Conservation (phyloP, 2,113 vertebrate genomes). For the Atractosteus spatula region DNA sequence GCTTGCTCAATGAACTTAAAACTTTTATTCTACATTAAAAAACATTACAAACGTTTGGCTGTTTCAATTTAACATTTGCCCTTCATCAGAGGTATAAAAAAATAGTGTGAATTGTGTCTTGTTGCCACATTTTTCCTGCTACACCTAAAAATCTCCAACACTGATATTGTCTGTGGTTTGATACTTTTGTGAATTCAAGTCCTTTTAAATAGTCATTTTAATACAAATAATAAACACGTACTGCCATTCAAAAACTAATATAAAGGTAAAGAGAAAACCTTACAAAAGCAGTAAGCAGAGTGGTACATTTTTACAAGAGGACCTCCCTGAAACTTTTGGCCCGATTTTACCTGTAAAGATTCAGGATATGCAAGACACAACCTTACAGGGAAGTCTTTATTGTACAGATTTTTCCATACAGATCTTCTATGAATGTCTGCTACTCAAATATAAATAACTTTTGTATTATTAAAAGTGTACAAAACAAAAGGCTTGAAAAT, state of each 20-base stretch:
- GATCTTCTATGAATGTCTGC: constrained; percentile 30
- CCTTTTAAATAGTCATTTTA: constrained; percentile 32
- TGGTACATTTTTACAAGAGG: constrained; percentile 44
- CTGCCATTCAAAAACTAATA: constrained; percentile 34
- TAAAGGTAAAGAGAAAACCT: constrained; percentile 52
- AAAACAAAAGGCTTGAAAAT: constrained; percentile 25
- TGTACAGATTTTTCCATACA: constrained; percentile 9
- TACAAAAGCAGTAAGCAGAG: constrained; percentile 40
- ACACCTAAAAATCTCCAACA: too few species aligned
- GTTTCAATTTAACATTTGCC: too few species aligned
- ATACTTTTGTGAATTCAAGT: too few species aligned
- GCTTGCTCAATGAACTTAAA: too few species aligned
- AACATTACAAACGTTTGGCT: too few species aligned
- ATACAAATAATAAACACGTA: constrained; percentile 46
- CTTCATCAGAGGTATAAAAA: too few species aligned
- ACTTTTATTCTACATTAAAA: too few species aligned
- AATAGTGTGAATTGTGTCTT: constrained; percentile 40
- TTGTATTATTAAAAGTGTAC: constrained; percentile 35
- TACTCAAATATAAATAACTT: constrained; percentile 40
- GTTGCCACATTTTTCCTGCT: constrained; percentile 43
- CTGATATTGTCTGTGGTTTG: too few species aligned
- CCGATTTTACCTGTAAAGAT: constrained; percentile 48
- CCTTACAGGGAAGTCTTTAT: constrained; percentile 43
- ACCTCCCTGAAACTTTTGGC: constrained; percentile 52
- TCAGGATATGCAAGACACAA: constrained; percentile 26